phyloP scores from a whole-genome alignment of 2,113 vertebrate species.

The Centropus unirufus region DNA sequence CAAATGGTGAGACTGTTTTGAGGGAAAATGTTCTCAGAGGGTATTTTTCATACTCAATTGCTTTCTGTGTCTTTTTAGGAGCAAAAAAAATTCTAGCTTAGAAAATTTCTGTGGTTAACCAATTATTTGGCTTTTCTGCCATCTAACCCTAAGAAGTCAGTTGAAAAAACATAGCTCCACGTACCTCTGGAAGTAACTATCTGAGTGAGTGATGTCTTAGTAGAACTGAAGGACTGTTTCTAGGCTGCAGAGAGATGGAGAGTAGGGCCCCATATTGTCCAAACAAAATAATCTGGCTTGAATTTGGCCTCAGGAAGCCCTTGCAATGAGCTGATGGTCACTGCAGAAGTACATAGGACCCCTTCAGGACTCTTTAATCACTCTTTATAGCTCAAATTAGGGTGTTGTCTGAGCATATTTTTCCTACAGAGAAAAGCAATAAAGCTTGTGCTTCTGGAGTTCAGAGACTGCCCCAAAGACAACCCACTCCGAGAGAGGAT shows the following conservation, averaged over 20 bases:
- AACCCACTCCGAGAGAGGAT: neutral
- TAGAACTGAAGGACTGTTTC: neutral
- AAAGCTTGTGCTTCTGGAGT: neutral
- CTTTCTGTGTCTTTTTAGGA: neutral
- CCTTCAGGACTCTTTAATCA: neutral
- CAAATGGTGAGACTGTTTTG: neutral
- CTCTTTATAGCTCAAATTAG: neutral
- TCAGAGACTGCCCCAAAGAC: neutral
- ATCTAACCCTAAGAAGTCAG: neutral
- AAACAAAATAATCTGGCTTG: neutral
- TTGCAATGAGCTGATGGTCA: neutral
- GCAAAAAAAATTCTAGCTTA: neutral
- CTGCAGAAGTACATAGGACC: neutral
- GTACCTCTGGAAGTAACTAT: neutral
- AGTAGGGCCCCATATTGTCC: neutral
- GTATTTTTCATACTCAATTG: neutral
- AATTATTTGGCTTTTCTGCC: neutral
- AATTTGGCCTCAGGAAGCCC: neutral
- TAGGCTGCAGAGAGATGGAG: neutral
- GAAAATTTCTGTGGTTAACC: neutral
- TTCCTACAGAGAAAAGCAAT: neutral
- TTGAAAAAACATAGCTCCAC: neutral
- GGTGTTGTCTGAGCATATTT: neutral
- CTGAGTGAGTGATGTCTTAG: neutral
- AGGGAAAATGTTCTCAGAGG: neutral